Conservation (phyloP, 2,113 vertebrate genomes). For the Aptenodytes patagonicus region DNA sequence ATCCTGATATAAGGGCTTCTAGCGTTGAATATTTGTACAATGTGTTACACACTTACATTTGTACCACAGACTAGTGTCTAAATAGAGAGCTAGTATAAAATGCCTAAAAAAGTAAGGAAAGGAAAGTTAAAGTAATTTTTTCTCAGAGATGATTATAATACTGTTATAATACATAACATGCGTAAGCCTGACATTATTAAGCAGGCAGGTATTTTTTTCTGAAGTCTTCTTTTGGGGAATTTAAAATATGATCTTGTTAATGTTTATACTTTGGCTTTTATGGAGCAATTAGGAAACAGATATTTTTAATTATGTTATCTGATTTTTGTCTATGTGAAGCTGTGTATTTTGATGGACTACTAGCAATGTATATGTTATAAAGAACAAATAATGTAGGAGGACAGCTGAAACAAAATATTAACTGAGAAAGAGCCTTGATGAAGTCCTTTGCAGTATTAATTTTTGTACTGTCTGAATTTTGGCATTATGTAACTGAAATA, state of each 20-base stretch:
- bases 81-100: neutral
- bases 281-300: neutral
- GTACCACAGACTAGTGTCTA: neutral
- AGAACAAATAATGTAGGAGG: neutral
- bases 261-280: constrained; percentile 3
- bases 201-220: neutral
- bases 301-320: neutral
- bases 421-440: neutral
- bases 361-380: neutral
- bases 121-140: neutral
- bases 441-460: neutral
- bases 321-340: neutral
- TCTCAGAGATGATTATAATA: neutral
- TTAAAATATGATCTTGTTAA: neutral
- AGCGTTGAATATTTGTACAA: neutral
- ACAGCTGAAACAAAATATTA: neutral
- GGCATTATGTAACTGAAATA: neutral
- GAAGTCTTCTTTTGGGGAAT: neutral
- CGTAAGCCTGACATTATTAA: neutral
- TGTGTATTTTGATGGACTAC: neutral
- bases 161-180: neutral
- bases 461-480: constrained; percentile 24
- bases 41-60: neutral
- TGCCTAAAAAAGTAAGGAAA: neutral
- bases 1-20: neutral